Base-by-base conservation (phyloP, 2,113 vertebrate genomes). In the Stegastes partitus region DNA sequence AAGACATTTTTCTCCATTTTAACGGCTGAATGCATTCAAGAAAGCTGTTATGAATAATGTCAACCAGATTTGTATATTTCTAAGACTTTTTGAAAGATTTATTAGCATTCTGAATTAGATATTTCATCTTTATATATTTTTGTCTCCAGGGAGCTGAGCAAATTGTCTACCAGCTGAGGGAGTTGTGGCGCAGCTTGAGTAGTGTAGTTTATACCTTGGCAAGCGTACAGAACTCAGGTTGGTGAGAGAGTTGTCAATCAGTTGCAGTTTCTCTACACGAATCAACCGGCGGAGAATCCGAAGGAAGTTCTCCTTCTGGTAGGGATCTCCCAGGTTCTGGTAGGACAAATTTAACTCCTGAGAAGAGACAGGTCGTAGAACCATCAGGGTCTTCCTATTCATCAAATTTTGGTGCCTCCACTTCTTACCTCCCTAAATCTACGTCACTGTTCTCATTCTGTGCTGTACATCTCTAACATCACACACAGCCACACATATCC, bases 291-390 rank as follows among this genome's bases (percentile, higher is more conserved):
- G 91, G 61, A 99, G 96, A 87, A 99, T 97, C 23, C 95, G 94
- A 18, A 94, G 84, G 88, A 97, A 96, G 77, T 98, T 99, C 82
- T 96, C 94, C 81, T 93, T 70, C 92, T 98, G 97, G 87, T 95
- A 97, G 64, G 90, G 85, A 26, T 99, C 96, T 23, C 98, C 97
- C 84, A 99, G 86, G 89, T 96, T 95, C 90, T 99, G 97, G 93
- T 97, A 99, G 76, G 96, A 99, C 89, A 99, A 93, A 88, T 99
- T 99, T 86, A 98, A 22, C 90, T 96, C 95, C 97, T 99, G 74
- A 55, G 55, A 74, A 80, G 10, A 78, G 73, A 87, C 15, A 23
- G 23, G 19, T 1, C n/a, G 42, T 6, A n/a, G 14, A 47, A 72
- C 0, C 0, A 3, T 77, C 26, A 76, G 37, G 7, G 21, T 37